Conservation (phyloP, 30 jellyfish, hydroid and myxozoan genomes). For the Cassiopea andromeda region DNA sequence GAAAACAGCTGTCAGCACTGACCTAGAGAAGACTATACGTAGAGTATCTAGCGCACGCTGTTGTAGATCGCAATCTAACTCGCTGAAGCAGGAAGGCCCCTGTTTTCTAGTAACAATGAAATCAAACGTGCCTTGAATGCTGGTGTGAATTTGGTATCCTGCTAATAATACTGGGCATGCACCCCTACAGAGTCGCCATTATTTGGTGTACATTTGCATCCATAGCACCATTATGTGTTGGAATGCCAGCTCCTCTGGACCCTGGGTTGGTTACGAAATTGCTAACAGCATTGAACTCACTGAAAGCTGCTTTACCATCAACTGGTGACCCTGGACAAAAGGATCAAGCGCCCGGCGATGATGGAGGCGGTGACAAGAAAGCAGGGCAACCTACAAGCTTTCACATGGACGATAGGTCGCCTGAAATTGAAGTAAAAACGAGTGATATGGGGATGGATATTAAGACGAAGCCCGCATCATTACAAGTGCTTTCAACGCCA, state of each 20-base stretch:
- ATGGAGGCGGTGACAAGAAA: conserved; percentile 3
- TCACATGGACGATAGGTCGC: conserved; percentile 75
- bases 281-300: conserved; percentile 9
- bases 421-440: conserved; percentile 69
- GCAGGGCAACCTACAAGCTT: conserved; percentile 68
- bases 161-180: background rate
- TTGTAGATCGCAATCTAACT: too few relatives aligned
- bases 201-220: background rate
- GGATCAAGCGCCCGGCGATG: background rate
- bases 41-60: too few relatives aligned
- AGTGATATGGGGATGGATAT: conserved; percentile 60
- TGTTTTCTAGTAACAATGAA: too few relatives aligned
- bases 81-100: too few relatives aligned
- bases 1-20: too few relatives aligned
- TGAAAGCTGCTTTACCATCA: conserved; percentile 28
- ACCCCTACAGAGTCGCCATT: background rate
- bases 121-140: too few relatives aligned
- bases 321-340: background rate
- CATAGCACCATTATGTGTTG: background rate
- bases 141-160: background rate
- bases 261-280: conserved; percentile 31
- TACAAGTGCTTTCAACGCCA: conserved; percentile 58
- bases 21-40: too few relatives aligned
- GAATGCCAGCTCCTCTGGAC: conserved; percentile 7
- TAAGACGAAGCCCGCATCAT: conserved; percentile 63